Conservation (phyloP, 1,140 invertebrate species). For the Rhopalosiphum padi region DNA sequence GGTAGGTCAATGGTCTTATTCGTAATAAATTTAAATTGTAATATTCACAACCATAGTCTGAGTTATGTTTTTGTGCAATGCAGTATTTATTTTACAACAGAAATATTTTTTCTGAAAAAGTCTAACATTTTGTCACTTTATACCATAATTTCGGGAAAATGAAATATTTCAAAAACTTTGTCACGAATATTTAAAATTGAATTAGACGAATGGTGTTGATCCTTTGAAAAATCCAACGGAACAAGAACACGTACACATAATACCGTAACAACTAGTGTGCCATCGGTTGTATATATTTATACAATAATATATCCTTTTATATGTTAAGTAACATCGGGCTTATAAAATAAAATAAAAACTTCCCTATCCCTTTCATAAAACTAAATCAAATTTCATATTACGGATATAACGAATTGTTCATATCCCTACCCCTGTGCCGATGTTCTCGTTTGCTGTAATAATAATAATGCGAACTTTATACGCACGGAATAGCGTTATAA, state of each 20-base stretch:
- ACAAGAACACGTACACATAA: slow-evolving; percentile 33
- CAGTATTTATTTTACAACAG: background rate
- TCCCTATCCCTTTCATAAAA: slow-evolving; percentile 29
- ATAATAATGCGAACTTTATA: slow-evolving; percentile 44
- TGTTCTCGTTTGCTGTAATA: slow-evolving; percentile 45
- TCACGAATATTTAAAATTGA: slow-evolving; percentile 18
- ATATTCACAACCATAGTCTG: background rate
- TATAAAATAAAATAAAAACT: slow-evolving; percentile 28
- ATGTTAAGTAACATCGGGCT: background rate
- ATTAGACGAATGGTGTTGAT: background rate
- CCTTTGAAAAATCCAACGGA: background rate
- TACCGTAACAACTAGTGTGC: background rate
- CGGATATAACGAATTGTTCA: slow-evolving; percentile 40
- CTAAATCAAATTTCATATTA: slow-evolving; percentile 46
- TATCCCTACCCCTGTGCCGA: background rate
- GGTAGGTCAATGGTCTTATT: background rate
- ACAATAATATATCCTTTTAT: background rate
- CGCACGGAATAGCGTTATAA: slow-evolving; percentile 24
- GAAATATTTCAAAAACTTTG: background rate
- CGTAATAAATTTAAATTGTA: background rate
- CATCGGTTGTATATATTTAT: slow-evolving; percentile 9
- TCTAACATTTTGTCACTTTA: background rate
- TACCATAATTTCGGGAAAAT: background rate
- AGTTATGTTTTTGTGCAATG: background rate
- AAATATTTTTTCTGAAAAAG: background rate